Conservation (phyloP, 1,140 invertebrate genomes). For the Cheumatopsyche charites region DNA sequence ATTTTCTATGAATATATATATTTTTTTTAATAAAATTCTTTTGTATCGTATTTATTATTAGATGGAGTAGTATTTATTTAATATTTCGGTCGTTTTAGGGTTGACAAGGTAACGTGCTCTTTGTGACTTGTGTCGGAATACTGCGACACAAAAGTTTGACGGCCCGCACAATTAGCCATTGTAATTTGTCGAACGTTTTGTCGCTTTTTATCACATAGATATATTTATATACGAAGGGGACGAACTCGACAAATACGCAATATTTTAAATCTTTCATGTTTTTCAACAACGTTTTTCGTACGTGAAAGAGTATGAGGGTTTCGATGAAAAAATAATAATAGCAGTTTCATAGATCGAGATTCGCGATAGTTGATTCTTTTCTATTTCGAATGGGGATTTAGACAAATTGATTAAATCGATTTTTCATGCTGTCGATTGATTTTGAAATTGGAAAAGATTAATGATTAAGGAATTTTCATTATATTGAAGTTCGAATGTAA, state of each 20-base stretch:
- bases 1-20: too few species aligned
- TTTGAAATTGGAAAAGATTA: too few species aligned
- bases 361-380: too few species aligned
- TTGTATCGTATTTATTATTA: too few species aligned
- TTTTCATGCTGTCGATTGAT: too few species aligned
- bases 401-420: too few species aligned
- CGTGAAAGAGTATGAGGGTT: too few species aligned
- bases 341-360: neutral
- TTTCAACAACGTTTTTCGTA: too few species aligned
- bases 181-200: constrained; percentile 49
- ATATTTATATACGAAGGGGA: neutral
- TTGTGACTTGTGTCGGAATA: neutral
- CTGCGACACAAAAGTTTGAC: constrained; percentile 45
- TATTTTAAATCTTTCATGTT: neutral
- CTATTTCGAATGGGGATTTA: too few species aligned
- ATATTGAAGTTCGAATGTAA: too few species aligned
- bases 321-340: neutral
- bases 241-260: constrained; percentile 4
- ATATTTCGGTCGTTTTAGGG: constrained; percentile 25
- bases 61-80: neutral
- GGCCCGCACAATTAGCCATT: constrained; percentile 49
- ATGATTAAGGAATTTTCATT: too few species aligned
- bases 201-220: constrained; percentile 36
- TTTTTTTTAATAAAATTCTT: too few species aligned
- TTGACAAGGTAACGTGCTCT: constrained; percentile 9